Evolutionary conservation across 2,888 invertebrate genomes (phyloP), one percentile per base, ranked within the genome.

Genomic region (Eledone cirrhosa): DNA sequence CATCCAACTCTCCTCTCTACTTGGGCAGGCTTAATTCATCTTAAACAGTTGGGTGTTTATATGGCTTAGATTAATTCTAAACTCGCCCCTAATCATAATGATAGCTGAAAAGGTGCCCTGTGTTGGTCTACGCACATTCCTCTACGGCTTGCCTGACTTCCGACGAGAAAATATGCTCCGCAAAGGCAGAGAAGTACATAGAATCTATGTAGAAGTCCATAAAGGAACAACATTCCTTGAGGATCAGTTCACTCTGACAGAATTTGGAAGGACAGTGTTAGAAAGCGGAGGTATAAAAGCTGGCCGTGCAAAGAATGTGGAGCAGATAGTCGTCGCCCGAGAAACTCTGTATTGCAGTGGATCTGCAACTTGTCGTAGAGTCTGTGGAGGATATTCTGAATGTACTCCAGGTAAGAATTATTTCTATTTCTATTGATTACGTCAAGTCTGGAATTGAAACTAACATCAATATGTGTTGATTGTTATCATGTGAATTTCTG

Each of bases 271-370:
- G 76, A 85, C 87, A 84, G 88, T 88, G 47, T 81, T 88, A 53
- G 85, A 85, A 33, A 87, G 86, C 77, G 88, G 88, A 24, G 86
- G 86, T 59, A 85, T 87, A 16, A 80, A 87, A 22, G 88, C 87
- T 7, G 88, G 88, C 19, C 81, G 88, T 16, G 88, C 88, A 2
- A 84, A 87, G 79, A 88, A 88, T 81, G 88, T 87, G 65, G 84
- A 87, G 77, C 87, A 87, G 81, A 88, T 88, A 63, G 88, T 88
- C 47, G 87, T 88, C 78, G 88, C 88, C 77, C 82, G 88, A 78
- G 88, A 88, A 76, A 88, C 88, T 0, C 82, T 88, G 69, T 88
- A 88, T 79, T 88, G 88, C 79, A 88, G 88, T 78, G 88, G 88
- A 13, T 86, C 87, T 1, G 83, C 85, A 22, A 84, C 86, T 11